Percentiles rank a stretch among this genome's conserved stretches.
Evolutionary conservation across 2,888 invertebrate species (phyloP).

Genomic region (Dynastes hyllus): DNA sequence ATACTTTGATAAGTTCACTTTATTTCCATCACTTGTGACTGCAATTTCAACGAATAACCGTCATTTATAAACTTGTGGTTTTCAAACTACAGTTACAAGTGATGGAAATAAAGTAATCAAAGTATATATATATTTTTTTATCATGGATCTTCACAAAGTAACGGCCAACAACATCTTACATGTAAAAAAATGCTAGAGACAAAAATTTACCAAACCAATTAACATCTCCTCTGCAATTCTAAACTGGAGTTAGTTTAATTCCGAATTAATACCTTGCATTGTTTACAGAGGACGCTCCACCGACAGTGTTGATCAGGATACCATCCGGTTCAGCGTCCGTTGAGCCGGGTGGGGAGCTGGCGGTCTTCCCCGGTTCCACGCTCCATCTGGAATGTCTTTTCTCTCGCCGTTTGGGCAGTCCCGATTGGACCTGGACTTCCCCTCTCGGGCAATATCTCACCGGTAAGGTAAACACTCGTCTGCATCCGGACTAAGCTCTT

Average conservation of each 20-base stretch:
- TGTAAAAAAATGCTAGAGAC: neutral
- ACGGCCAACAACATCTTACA: neutral
- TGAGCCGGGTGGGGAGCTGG: conserved; percentile 85
- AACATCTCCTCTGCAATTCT: neutral
- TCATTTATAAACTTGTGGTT: no score
- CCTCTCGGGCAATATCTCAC: conserved; percentile 85
- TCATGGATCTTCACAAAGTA: no score
- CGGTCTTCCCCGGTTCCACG: conserved; percentile 86
- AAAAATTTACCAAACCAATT: neutral
- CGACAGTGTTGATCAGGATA: conserved; percentile 84
- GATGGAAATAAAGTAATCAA: no score
- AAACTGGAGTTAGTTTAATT: neutral
- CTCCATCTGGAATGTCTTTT: conserved; percentile 89
- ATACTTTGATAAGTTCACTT: no score
- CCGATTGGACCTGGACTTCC: conserved; percentile 93
- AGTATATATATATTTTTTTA: neutral
- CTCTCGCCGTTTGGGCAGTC: conserved; percentile 83
- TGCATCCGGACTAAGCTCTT: conserved; percentile 34
- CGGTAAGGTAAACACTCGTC: conserved; percentile 72
- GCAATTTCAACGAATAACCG: no score
- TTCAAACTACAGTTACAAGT: no score
- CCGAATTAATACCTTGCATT: conserved; percentile 29
- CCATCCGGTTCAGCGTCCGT: conserved; percentile 87
- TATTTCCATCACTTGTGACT: no score
- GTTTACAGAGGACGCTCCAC: conserved; percentile 83